Evolutionary conservation across 2,888 invertebrate genomes (phyloP).

Genomic region (Omphaloscelis lunosa): DNA sequence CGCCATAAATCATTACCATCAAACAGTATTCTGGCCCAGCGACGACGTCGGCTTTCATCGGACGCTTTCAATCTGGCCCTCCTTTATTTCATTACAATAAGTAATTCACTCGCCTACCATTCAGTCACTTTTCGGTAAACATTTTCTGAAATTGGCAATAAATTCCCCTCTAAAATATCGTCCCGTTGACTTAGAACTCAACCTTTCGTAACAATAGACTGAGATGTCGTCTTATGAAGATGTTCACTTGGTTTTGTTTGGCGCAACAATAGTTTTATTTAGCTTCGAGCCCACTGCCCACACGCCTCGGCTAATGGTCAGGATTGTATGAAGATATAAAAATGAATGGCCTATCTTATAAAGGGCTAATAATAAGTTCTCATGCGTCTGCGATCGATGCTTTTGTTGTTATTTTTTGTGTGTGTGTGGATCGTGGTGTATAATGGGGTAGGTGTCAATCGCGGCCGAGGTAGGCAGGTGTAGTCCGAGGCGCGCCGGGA

Average conservation of each 20-base stretch:
- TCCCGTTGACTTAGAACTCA: conserved; percentile 77
- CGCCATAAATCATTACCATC: conserved; percentile 90
- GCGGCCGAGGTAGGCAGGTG: conserved; percentile 85
- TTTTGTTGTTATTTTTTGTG: conserved; percentile 87
- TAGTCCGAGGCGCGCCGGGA: conserved; percentile 73
- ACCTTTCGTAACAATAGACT: conserved; percentile 84
- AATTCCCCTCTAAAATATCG: conserved; percentile 87
- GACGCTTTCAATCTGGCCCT: conserved; percentile 88
- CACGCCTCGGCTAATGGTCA: conserved; percentile 89
- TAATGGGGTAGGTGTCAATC: conserved; percentile 90
- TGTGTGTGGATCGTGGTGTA: conserved; percentile 77
- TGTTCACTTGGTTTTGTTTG: conserved; percentile 90
- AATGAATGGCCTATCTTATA: conserved; percentile 87
- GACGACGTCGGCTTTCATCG: conserved; percentile 87
- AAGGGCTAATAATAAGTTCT: conserved; percentile 89
- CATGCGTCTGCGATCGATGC: conserved; percentile 87
- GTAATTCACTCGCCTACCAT: conserved; percentile 88
- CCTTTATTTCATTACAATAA: conserved; percentile 90
- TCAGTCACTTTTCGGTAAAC: conserved; percentile 88
- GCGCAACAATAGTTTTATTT: conserved; percentile 90
- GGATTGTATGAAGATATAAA: conserved; percentile 90
- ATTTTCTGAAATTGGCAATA: conserved; percentile 89
- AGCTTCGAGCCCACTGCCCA: conserved; percentile 89
- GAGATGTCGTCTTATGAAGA: conserved; percentile 87
- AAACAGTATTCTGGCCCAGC: conserved; percentile 80